These are phyloP conservation scores for Sphaerophoria rueppellii DNA, from an alignment of 2,888 invertebrate genomes.

Conservation along the genomic window DNA sequence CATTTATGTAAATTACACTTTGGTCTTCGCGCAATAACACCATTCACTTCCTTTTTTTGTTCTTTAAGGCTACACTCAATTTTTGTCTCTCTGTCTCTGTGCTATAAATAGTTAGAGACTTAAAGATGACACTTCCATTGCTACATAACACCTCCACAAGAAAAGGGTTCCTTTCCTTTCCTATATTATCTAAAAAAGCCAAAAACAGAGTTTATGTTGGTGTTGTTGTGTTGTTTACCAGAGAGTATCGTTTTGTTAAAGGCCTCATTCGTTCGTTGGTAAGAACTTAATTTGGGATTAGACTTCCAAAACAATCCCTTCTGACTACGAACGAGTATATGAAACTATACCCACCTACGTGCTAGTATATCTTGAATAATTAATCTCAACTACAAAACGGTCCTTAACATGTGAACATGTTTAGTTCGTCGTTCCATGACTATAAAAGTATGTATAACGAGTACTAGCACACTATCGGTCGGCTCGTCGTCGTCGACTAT, in stretches of 20 bases:
- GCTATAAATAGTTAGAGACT: not conserved
- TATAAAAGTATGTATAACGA: too few relatives aligned
- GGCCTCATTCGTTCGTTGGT: conserved; percentile 37
- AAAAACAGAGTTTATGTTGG: conserved; percentile 19
- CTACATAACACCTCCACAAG: conserved; percentile 17
- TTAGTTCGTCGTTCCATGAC: too few relatives aligned
- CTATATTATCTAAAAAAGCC: conserved; percentile 53
- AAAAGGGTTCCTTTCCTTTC: conserved; percentile 6
- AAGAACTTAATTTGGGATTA: conserved; percentile 70
- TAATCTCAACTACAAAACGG: conserved; percentile 64
- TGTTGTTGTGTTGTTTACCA: not conserved
- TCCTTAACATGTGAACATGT: conserved; percentile 40
- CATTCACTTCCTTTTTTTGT: conserved; percentile 39
- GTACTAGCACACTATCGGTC: too few relatives aligned
- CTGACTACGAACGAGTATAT: conserved; percentile 22
- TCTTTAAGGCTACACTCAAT: conserved; percentile 4
- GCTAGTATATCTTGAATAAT: conserved; percentile 60
- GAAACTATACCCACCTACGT: conserved; percentile 43
- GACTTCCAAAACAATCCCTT: conserved; percentile 63
- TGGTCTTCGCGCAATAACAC: conserved; percentile 48
- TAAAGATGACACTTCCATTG: conserved; percentile 34
- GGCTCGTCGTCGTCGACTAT: too few relatives aligned
- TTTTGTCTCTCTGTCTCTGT: not conserved
- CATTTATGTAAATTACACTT: conserved; percentile 68
- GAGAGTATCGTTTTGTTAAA: conserved; percentile 42